These are phyloP conservation scores for Apamea anceps DNA, from an alignment of 2,888 invertebrate species.

Conservation along the genomic window DNA sequence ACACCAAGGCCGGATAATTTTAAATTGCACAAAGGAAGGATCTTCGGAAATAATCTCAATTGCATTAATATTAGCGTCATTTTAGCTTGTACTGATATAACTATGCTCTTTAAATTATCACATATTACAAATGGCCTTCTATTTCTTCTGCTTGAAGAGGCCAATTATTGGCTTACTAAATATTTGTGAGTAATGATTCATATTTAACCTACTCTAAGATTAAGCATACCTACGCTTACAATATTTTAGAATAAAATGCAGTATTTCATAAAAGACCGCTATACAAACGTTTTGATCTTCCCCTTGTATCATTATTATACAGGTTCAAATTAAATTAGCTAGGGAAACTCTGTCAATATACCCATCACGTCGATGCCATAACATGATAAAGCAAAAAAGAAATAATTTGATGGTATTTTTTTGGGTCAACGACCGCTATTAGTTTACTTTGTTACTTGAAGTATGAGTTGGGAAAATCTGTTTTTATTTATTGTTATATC, in stretches of 20 bases:
- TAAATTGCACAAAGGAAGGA: conserved; percentile 46
- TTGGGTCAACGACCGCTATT: neutral
- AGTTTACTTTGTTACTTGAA: neutral
- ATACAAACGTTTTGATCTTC: conserved; percentile 15
- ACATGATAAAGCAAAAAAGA: neutral
- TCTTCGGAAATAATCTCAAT: conserved; percentile 61
- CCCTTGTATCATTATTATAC: neutral
- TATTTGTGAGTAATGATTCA: conserved; percentile 10
- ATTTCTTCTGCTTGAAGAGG: conserved; percentile 39
- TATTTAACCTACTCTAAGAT: conserved; percentile 20
- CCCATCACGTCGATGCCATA: neutral
- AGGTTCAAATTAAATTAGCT: neutral
- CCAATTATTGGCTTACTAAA: conserved; percentile 46
- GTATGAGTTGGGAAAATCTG: no score
- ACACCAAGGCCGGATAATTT: conserved; percentile 24
- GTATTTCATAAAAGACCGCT: neutral
- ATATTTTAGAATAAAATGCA: conserved; percentile 38
- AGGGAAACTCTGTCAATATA: neutral
- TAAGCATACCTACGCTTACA: conserved; percentile 41
- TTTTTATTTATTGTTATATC: no score
- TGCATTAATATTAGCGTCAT: conserved; percentile 55
- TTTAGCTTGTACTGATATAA: conserved; percentile 53
- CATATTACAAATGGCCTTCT: conserved; percentile 70
- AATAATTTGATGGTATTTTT: neutral
- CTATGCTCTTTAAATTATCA: conserved; percentile 70